Conservation (phyloP, 2,113 vertebrate species). For the Hippocampus guttulatus region DNA sequence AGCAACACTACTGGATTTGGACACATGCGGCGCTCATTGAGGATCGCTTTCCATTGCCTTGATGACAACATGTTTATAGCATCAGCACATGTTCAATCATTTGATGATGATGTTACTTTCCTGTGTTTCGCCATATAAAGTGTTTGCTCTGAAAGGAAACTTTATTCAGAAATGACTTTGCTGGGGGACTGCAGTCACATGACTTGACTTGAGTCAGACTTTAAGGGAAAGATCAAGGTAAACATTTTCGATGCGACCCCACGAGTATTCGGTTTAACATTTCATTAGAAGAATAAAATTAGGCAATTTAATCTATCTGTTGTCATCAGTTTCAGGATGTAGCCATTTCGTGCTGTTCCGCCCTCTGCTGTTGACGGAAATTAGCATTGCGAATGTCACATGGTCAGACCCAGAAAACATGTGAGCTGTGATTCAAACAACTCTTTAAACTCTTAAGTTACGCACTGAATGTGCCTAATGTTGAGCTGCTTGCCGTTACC, state of each 20-base stretch:
- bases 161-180: conserved; percentile 4
- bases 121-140: not conserved
- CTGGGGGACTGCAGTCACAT: conserved; percentile 4
- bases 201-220: not conserved
- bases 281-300: not conserved
- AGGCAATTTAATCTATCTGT: not conserved
- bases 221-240: not conserved
- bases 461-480: too few species aligned
- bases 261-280: not conserved
- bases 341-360: not conserved
- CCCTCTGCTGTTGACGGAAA: too few species aligned
- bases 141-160: not conserved
- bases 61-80: conserved; percentile 41
- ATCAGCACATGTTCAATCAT: conserved; percentile 15
- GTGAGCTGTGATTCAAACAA: too few species aligned
- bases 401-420: too few species aligned
- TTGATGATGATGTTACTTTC: conserved; percentile 6
- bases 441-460: too few species aligned
- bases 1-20: conserved; percentile 3
- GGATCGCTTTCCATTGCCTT: conserved; percentile 20
- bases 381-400: too few species aligned
- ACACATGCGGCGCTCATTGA: conserved; percentile 19
- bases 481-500: too few species aligned
- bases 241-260: too few species aligned
- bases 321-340: not conserved